These are phyloP conservation scores for Colossoma macropomum DNA, from an alignment of 2,113 vertebrate genomes.

Conservation along the genomic window DNA sequence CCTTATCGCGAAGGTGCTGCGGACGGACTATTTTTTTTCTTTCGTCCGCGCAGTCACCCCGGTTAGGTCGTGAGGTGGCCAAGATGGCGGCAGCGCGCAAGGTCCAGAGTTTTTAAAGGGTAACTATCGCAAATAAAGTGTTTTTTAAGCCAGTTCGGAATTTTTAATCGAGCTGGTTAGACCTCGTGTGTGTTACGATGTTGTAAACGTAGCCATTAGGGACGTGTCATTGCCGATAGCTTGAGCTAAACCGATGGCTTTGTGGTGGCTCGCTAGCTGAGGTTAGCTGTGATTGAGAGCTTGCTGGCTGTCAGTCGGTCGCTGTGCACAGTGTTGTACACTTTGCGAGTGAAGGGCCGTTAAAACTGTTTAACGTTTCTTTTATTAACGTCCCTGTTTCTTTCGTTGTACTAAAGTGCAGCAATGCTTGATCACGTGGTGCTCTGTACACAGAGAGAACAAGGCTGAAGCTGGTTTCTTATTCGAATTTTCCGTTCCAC, in stretches of 20 bases:
- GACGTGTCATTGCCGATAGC: slow-evolving; percentile 35
- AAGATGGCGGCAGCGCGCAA: slow-evolving; percentile 90
- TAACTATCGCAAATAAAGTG: slow-evolving; percentile 70
- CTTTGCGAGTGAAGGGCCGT: neutral
- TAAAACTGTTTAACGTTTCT: neutral
- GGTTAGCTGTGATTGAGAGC: slow-evolving; percentile 30
- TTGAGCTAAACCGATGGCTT: slow-evolving; percentile 1
- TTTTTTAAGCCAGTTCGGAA: slow-evolving; percentile 1
- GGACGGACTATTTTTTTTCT: slow-evolving; percentile 28
- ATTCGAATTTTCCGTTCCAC: neutral
- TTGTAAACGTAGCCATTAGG: neutral
- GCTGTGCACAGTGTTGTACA: neutral
- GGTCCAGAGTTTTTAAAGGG: slow-evolving; percentile 78
- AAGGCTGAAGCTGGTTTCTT: neutral
- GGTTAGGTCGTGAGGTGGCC: slow-evolving; percentile 71
- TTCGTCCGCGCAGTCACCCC: slow-evolving; percentile 30
- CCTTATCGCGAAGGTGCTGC: neutral
- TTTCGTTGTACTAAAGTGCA: neutral
- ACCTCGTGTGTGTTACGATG: neutral
- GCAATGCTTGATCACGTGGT: neutral
- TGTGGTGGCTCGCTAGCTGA: slow-evolving; percentile 1
- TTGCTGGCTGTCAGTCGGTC: slow-evolving; percentile 31
- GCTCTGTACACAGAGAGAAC: neutral
- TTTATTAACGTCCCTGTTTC: neutral
- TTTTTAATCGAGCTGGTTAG: neutral